phyloP scores from a whole-genome alignment of 2,888 invertebrate species.

The Brassicogethes aeneus region DNA sequence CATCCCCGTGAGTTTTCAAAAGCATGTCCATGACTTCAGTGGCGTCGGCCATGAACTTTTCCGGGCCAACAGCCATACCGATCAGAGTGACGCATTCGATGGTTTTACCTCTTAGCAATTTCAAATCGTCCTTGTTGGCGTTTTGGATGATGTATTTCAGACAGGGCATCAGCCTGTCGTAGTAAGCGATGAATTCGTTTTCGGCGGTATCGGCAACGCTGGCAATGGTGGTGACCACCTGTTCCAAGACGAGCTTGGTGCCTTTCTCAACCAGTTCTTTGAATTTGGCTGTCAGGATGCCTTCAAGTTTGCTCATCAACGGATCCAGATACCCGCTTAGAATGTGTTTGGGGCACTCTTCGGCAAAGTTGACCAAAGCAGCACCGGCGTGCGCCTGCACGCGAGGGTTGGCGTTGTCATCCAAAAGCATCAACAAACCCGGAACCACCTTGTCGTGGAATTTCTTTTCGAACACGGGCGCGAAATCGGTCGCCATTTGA shows the following conservation, averaged over 20 bases:
- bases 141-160: slow-evolving; percentile 96
- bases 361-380: slow-evolving; percentile 97
- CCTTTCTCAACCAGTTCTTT: slow-evolving; percentile 91
- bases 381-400: slow-evolving; percentile 89
- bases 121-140: slow-evolving; percentile 78
- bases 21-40: slow-evolving; percentile 94
- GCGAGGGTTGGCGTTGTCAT: slow-evolving; percentile 85
- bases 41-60: slow-evolving; percentile 84
- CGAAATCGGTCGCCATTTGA: slow-evolving; percentile 98
- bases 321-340: slow-evolving; percentile 83
- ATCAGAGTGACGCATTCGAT: slow-evolving; percentile 99
- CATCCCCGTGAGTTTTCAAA: slow-evolving; percentile 80
- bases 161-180: slow-evolving; percentile 88
- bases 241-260: slow-evolving; percentile 93
- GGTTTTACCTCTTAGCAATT: slow-evolving; percentile 91
- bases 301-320: slow-evolving; percentile 85
- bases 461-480: slow-evolving; percentile 93
- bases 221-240: slow-evolving; percentile 97
- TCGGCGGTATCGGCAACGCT: slow-evolving; percentile 98
- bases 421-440: slow-evolving; percentile 77
- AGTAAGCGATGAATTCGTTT: slow-evolving; percentile 90
- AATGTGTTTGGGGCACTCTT: slow-evolving; percentile 95
- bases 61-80: slow-evolving; percentile 76
- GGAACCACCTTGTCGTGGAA: slow-evolving; percentile 95
- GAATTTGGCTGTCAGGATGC: slow-evolving; percentile 84